phyloP scores from a whole-genome alignment of 2,797 vertebrate species.

The Xiphophorus birchmanni region DNA sequence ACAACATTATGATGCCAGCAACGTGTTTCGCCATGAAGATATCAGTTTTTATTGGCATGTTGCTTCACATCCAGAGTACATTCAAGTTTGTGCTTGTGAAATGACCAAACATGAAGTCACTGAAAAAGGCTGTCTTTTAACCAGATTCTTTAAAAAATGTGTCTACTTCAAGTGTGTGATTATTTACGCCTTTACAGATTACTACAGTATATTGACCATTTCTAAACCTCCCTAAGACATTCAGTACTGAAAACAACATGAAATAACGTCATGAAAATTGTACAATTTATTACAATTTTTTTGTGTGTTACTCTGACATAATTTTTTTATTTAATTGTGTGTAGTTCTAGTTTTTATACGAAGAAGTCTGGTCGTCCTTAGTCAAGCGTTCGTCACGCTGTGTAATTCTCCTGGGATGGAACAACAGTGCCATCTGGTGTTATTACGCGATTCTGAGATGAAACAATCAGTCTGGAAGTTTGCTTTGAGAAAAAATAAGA shows the following conservation, averaged over 20 bases:
- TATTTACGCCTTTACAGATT: not conserved
- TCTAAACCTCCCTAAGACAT: not conserved
- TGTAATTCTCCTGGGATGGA: slow-evolving; percentile 4
- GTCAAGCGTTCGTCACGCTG: not conserved
- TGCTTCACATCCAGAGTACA: not conserved
- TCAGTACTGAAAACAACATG: not conserved
- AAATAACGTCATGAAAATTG: not conserved
- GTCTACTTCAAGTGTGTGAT: not conserved
- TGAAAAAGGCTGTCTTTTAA: not conserved
- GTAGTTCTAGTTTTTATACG: not conserved
- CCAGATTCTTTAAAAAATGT: not conserved
- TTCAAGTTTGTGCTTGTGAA: not conserved
- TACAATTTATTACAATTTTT: not conserved
- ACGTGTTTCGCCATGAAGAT: not conserved
- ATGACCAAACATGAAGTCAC: not conserved
- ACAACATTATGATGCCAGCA: not conserved
- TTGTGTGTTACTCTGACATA: not conserved
- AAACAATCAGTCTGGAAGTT: slow-evolving; percentile 1
- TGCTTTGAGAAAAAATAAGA: not conserved
- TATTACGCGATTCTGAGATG: not conserved
- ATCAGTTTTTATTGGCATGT: not conserved
- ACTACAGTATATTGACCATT: not conserved
- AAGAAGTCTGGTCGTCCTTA: not conserved
- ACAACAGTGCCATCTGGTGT: slow-evolving; percentile 57
- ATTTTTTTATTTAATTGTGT: not conserved